Percentiles rank a stretch among this genome's conserved stretches.
phyloP scores from a whole-genome alignment of 1,140 invertebrate species.

The Trachelipus rathkii region DNA sequence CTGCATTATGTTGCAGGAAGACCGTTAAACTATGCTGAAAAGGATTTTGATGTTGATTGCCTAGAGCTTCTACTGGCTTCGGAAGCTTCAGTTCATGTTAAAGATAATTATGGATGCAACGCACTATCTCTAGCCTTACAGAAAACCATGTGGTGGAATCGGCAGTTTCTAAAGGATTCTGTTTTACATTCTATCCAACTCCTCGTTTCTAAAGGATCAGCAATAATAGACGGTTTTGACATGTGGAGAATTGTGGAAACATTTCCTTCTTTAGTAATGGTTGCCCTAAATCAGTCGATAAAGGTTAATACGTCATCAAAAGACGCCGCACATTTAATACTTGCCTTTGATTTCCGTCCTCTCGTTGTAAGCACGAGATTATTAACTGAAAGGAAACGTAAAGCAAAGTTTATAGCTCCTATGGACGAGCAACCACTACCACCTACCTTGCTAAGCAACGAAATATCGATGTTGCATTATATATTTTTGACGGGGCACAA shows the following conservation, averaged over 20 bases:
- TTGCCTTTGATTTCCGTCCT: slow-evolving; percentile 37
- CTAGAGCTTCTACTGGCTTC: slow-evolving; percentile 74
- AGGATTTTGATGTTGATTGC: slow-evolving; percentile 52
- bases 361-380: slow-evolving; percentile 52
- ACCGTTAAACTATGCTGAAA: slow-evolving; percentile 61
- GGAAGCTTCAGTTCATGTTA: slow-evolving; percentile 76
- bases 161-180: slow-evolving; percentile 31
- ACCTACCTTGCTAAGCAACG: slow-evolving; percentile 24
- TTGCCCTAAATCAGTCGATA: slow-evolving; percentile 38
- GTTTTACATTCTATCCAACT: slow-evolving; percentile 35
- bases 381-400: slow-evolving; percentile 67
- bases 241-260: slow-evolving; percentile 44
- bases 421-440: slow-evolving; percentile 23
- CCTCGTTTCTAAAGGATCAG: slow-evolving; percentile 35
- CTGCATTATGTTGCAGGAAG: slow-evolving; percentile 79
- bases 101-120: slow-evolving; percentile 66
- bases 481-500: slow-evolving; percentile 42
- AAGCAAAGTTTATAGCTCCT: slow-evolving; percentile 49
- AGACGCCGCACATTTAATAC: slow-evolving; percentile 33
- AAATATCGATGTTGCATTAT: slow-evolving; percentile 36
- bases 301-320: slow-evolving; percentile 35
- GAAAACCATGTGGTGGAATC: slow-evolving; percentile 41
- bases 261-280: slow-evolving; percentile 37
- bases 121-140: slow-evolving; percentile 32
- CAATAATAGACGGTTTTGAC: slow-evolving; percentile 37